Evolutionary conservation across 2,797 vertebrate species (phyloP), one percentile per base, ranked within the genome.

Genomic region (Petrocephalus schoutedeni): DNA sequence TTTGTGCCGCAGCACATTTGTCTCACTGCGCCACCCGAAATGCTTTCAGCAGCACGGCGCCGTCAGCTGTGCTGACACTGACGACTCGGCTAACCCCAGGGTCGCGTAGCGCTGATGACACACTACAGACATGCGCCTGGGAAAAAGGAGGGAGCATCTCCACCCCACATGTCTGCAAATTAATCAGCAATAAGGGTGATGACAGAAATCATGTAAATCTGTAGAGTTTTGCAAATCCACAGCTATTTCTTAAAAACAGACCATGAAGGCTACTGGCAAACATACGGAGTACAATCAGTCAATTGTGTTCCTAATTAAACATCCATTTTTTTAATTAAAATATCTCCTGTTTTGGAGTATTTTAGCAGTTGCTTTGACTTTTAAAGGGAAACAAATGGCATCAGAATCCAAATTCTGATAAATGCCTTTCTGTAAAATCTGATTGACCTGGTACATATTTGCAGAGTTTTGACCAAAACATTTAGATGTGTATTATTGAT

Each of bases 251-350:
- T 36, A 51, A 77, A 51, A 41, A 67, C 19, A 56, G 71, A 77
- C 87, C 74, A 41, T 41, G 74, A 77, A 77, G 19, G 56, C 77
- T 87, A 82, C 87, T 82, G 74, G n/a, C 56, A 87, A 36, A 80
- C 14, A 61, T 87, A 58, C 16, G 32, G 56, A 21, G 9, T 87
- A 41, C 14, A 14, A n/a, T 54, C 49, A 51, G n/a, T 45, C 36
- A 54, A 36, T 28, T 14, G 4, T 64, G 21, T 64, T 1, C 21
- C 23, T 64, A 10, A 64, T 64, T 28, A 23, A 28, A 6, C 56
- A 64, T 28, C 9, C 21, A 64, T 28, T 56, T 56, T 56, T 56
- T 14, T 8, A 56, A 56, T 56, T 56, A 56, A 56, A 57, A 57
- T 57, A 14, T 14, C 16, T 57, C 56, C 56, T 57, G 56, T 57